A percentile compares a stretch with the other conserved stretches of the same genome.
These are phyloP conservation scores for Clarias platycephalus DNA, from an alignment of 2,797 vertebrate genomes.

Conservation along the genomic window DNA sequence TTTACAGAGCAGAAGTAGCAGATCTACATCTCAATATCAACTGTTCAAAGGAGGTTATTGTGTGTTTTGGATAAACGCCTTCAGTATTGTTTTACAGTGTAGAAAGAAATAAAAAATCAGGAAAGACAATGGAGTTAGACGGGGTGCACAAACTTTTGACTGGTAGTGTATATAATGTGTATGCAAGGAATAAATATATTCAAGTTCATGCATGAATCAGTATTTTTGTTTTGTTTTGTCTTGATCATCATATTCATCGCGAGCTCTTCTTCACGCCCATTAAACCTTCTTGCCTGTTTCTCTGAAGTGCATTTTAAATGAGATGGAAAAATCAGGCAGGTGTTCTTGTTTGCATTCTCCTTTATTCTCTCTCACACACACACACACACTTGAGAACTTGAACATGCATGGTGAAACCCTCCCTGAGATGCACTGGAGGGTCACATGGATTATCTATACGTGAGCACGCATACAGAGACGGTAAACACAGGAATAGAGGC, in stretches of 20 bases:
- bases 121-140: too few species aligned
- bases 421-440: neutral
- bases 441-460: constrained; percentile 26
- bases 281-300: neutral
- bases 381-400: neutral
- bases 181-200: neutral
- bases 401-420: neutral
- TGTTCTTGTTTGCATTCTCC: constrained; percentile 2
- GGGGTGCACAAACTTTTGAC: too few species aligned
- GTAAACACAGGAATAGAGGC: neutral
- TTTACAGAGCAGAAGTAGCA: too few species aligned
- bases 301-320: neutral
- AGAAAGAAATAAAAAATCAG: too few species aligned
- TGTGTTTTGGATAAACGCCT: too few species aligned
- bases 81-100: too few species aligned
- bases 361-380: neutral
- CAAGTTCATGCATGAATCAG: neutral
- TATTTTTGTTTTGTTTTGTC: too few species aligned
- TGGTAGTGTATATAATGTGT: neutral
- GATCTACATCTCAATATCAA: too few species aligned
- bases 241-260: neutral
- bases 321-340: neutral
- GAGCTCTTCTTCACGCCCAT: neutral
- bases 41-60: too few species aligned
- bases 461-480: constrained; percentile 5